Conservation (phyloP, 2,888 invertebrate species). For the Aphodius sticticus region DNA sequence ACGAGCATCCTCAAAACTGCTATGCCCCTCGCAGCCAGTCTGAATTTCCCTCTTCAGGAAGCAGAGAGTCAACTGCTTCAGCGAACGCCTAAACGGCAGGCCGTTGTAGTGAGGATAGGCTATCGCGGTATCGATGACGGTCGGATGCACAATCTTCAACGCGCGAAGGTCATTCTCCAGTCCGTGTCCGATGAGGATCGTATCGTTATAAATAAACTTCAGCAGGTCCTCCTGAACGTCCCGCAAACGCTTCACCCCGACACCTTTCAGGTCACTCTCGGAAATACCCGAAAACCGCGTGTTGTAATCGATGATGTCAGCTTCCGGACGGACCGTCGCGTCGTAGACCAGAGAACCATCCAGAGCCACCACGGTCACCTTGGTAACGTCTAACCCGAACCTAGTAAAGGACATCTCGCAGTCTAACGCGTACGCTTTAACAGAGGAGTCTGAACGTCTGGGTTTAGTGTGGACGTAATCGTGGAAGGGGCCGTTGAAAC, state of each 20-base stretch:
- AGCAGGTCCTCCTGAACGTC: constrained; percentile 89
- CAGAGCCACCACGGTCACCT: constrained; percentile 82
- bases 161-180: constrained; percentile 93
- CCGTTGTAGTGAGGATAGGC: constrained; percentile 88
- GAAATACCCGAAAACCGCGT: constrained; percentile 95
- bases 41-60: constrained; percentile 86
- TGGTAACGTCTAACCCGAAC: constrained; percentile 84
- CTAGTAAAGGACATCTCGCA: constrained; percentile 98
- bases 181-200: constrained; percentile 94
- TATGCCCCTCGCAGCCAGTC: constrained; percentile 78
- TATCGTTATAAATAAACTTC: constrained; percentile 79
- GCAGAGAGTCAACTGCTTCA: constrained; percentile 79
- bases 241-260: constrained; percentile 68
- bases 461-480: constrained; percentile 70
- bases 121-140: constrained; percentile 89
- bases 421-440: constrained; percentile 83
- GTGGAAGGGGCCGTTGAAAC: constrained; percentile 77
- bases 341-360: constrained; percentile 84
- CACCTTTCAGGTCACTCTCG: constrained; percentile 65
- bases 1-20: constrained; percentile 91
- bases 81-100: constrained; percentile 81
- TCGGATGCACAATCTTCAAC: constrained; percentile 82
- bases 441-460: constrained; percentile 55
- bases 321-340: constrained; percentile 82
- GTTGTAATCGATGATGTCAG: constrained; percentile 90